phyloP scores from a whole-genome alignment of 2,888 invertebrate species.

The Myopa testacea region DNA sequence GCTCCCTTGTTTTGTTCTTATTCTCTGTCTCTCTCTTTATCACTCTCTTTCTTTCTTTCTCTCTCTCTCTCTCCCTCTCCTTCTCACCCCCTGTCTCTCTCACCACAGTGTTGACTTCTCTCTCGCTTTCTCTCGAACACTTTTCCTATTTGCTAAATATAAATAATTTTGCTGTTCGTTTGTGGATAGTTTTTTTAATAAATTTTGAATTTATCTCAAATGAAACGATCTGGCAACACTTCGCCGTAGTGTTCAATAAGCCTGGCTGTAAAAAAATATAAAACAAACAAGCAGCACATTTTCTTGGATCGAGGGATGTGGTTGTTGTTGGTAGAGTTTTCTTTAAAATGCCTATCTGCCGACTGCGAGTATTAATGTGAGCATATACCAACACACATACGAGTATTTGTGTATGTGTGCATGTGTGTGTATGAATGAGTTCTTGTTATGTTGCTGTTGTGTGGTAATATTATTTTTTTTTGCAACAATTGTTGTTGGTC shows the following conservation, averaged over 20 bases:
- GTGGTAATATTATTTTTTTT: neutral
- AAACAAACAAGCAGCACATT: neutral
- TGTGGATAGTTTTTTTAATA: no score
- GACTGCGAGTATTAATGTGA: no score
- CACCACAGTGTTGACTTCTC: no score
- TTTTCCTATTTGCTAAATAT: neutral
- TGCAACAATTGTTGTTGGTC: slow-evolving; percentile 15
- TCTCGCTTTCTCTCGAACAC: no score
- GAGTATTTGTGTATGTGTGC: no score
- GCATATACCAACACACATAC: no score
- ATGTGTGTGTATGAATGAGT: neutral
- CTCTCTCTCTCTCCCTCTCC: neutral
- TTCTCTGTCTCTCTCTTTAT: neutral
- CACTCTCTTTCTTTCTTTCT: neutral
- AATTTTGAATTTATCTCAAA: no score
- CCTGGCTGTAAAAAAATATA: neutral
- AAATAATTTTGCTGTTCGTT: no score
- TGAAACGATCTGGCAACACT: neutral
- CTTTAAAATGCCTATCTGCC: neutral
- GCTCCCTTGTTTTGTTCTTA: neutral
- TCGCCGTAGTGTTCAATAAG: neutral
- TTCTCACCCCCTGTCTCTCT: neutral
- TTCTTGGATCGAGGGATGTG: neutral
- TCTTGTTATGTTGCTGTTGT: slow-evolving; percentile 2
- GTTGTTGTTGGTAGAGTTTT: slow-evolving; percentile 18